phyloP scores from a whole-genome alignment of 2,888 invertebrate genomes.

The Coleophora deauratella region DNA sequence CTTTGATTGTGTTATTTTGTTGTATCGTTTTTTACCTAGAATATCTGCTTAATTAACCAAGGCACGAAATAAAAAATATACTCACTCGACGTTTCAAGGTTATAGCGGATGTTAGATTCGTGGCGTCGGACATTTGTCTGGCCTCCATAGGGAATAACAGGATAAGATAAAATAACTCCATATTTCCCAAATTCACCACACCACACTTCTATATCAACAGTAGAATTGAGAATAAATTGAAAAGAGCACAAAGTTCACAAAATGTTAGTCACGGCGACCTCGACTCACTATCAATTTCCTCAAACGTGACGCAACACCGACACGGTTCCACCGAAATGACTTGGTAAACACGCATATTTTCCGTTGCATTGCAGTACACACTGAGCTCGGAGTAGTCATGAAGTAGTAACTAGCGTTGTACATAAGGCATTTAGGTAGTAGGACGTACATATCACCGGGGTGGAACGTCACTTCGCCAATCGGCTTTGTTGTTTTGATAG shows the following conservation, averaged over 20 bases:
- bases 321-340: conserved; percentile 74
- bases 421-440: conserved; percentile 75
- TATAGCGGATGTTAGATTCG: conserved; percentile 64
- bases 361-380: conserved; percentile 75
- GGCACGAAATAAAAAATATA: conserved; percentile 45
- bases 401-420: conserved; percentile 73
- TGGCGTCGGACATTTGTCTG: conserved; percentile 65
- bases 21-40: too few species aligned
- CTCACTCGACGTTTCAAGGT: conserved; percentile 67
- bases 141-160: conserved; percentile 62
- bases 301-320: conserved; percentile 72
- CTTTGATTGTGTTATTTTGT: too few species aligned
- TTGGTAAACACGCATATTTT: conserved; percentile 75
- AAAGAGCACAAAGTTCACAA: conserved; percentile 55
- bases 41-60: not conserved
- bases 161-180: conserved; percentile 53
- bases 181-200: conserved; percentile 44
- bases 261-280: conserved; percentile 71
- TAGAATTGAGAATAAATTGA: conserved; percentile 37
- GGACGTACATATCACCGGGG: conserved; percentile 73
- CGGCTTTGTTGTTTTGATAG: conserved; percentile 73
- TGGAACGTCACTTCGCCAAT: conserved; percentile 72
- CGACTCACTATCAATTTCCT: conserved; percentile 73
- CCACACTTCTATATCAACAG: conserved; percentile 35
- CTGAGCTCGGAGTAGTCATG: conserved; percentile 75